Base-by-base conservation (phyloP, 1,140 invertebrate genomes). In the Atta colombica region DNA sequence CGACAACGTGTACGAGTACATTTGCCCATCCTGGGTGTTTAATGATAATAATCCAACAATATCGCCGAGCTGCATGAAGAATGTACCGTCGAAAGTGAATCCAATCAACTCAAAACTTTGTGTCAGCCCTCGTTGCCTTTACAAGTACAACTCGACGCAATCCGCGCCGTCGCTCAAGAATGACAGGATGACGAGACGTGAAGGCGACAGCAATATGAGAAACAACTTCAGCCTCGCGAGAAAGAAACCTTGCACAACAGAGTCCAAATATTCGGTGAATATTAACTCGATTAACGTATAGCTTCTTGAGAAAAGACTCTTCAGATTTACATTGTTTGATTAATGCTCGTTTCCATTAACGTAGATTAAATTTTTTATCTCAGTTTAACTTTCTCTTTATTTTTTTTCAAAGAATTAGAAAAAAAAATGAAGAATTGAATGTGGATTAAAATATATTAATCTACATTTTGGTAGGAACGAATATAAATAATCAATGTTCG, bases 1-100 rank as follows among this genome's bases (percentile, higher is more conserved):
- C 31, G 87, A 90, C n/a, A 90, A 86, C 7, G 92, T 95, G 3
- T 95, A 95, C 65, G 95, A 96, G 49, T 91, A 93, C 16, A 89
- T 93, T 28, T 91, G 94, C 31, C 80, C 87, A 10, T 94, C 95
- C 0, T 92, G 93, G 77, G 6, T 14, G 0, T 21, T 82, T 25
- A 77, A n/a, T 28, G 74, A 81, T 1, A 75, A 77, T 3, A 88
- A 45, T 49, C 60, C 55, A 8, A 77, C 55, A 18, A 21, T 53
- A 6, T 90, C 55, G 14, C 49, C 31, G 6, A 45, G 68, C 31
- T 71, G 51, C 31, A 58, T 58, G 25, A 49, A 65, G 28, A 72
- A 60, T 31, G 21, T 55, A 2, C 72, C 89, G 8, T 55, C 89
- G 31, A 91, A 78, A 25, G 68, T 89, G 14, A 93, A 93, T 89